Conservation (phyloP, 23 tunicate species). For the Phallusia fumigata region DNA sequence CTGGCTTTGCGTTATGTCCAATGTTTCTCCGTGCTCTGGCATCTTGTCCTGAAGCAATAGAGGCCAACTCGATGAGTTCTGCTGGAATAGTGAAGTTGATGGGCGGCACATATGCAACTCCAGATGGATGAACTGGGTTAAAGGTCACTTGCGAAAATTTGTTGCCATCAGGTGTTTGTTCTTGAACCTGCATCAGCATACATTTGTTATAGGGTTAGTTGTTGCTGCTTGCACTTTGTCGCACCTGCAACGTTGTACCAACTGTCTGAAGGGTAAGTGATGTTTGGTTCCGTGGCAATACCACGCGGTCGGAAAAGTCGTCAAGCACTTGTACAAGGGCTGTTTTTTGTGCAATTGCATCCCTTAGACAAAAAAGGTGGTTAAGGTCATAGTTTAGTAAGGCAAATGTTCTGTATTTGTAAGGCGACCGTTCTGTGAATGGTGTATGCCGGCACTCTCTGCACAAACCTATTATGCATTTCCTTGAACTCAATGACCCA, state of each 20-base stretch:
- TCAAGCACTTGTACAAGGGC: not conserved
- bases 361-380: no score
- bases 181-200: not conserved
- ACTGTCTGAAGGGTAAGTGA: not conserved
- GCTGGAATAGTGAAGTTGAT: constrained; percentile 2
- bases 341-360: not conserved
- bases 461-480: no score
- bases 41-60: not conserved
- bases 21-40: not conserved
- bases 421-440: no score
- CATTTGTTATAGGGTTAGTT: no score
- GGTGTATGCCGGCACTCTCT: no score
- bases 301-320: not conserved
- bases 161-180: not conserved
- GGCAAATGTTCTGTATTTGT: no score
- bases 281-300: not conserved
- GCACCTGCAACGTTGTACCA: not conserved
- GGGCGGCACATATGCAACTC: not conserved
- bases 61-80: not conserved
- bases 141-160: not conserved
- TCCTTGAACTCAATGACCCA: no score
- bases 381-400: no score
- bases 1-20: not conserved
- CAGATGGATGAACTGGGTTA: not conserved
- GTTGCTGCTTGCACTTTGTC: not conserved